Evolutionary conservation across 2,797 vertebrate genomes (phyloP).

Genomic region (Pristis pectinata): DNA sequence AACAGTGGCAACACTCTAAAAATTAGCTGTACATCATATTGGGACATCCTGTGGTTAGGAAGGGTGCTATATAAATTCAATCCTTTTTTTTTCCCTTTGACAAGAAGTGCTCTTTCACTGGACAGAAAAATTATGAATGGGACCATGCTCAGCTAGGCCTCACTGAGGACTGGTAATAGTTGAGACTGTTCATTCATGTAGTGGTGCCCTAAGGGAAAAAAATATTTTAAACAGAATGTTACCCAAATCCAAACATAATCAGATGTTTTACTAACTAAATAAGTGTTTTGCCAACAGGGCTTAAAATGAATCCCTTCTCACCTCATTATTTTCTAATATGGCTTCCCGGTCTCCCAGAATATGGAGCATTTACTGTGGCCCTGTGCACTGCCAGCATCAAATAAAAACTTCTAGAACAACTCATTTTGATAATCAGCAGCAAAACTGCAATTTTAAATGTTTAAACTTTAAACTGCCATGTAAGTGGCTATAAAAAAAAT

Average conservation of each 20-base stretch:
- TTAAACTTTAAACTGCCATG: constrained; percentile 20
- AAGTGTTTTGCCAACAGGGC: constrained; percentile 34
- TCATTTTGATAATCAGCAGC: neutral
- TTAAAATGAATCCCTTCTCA: constrained; percentile 35
- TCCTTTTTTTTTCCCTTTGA: neutral
- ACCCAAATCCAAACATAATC: constrained; percentile 30
- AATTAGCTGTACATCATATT: neutral
- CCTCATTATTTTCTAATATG: constrained; percentile 33
- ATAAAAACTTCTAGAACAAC: neutral
- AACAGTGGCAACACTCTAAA: neutral
- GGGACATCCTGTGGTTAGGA: neutral
- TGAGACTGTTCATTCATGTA: neutral
- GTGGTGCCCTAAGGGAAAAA: neutral
- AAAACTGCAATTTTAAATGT: constrained; percentile 7
- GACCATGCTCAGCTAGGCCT: neutral
- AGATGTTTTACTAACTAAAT: constrained; percentile 35
- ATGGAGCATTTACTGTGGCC: neutral
- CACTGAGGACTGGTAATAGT: neutral
- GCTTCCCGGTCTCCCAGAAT: constrained; percentile 14
- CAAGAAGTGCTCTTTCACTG: neutral
- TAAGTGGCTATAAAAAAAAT: neutral
- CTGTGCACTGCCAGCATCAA: neutral
- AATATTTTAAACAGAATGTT: constrained; percentile 17
- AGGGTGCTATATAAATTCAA: neutral
- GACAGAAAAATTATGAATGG: constrained; percentile 6